Evolutionary conservation across 2,888 invertebrate genomes (phyloP).

Genomic region (Drosophila nigritarsus): DNA sequence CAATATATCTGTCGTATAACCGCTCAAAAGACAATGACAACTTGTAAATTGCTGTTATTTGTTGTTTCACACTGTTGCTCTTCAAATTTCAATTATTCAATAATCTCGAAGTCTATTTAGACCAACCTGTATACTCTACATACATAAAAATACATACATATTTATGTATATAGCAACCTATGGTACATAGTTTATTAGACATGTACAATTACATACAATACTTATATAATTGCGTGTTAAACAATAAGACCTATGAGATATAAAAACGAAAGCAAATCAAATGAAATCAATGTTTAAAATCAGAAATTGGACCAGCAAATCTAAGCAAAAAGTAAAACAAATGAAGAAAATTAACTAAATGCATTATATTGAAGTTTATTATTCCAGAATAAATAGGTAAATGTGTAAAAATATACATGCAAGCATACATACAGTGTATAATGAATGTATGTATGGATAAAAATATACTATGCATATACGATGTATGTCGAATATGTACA

Average conservation of each 20-base stretch:
- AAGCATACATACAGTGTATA: constrained; percentile 20
- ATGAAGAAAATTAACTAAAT: constrained; percentile 25
- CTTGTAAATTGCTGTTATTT: constrained; percentile 9
- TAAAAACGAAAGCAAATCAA: constrained; percentile 52
- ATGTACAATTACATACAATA: constrained; percentile 27
- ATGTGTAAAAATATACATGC: constrained; percentile 17
- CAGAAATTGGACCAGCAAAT: constrained; percentile 71
- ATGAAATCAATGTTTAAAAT: constrained; percentile 56
- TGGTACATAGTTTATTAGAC: constrained; percentile 8
- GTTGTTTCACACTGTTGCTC: constrained; percentile 39
- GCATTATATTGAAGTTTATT: constrained; percentile 25
- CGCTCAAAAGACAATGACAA: constrained; percentile 11
- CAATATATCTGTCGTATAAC: background rate
- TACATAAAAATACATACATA: constrained; percentile 4
- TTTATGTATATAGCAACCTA: constrained; percentile 10
- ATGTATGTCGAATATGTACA: constrained; percentile 47
- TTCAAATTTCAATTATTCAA: constrained; percentile 34
- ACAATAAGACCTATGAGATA: constrained; percentile 28
- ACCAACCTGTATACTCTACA: constrained; percentile 4
- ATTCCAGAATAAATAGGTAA: constrained; percentile 19
- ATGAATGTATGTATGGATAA: constrained; percentile 6
- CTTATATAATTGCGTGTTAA: constrained; percentile 31
- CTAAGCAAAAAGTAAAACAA: constrained; percentile 26
- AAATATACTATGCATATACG: constrained; percentile 21
- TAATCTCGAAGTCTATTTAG: constrained; percentile 12